Evolutionary conservation across 1,140 invertebrate species (phyloP).

Genomic region (Pseudoatta argentina): DNA sequence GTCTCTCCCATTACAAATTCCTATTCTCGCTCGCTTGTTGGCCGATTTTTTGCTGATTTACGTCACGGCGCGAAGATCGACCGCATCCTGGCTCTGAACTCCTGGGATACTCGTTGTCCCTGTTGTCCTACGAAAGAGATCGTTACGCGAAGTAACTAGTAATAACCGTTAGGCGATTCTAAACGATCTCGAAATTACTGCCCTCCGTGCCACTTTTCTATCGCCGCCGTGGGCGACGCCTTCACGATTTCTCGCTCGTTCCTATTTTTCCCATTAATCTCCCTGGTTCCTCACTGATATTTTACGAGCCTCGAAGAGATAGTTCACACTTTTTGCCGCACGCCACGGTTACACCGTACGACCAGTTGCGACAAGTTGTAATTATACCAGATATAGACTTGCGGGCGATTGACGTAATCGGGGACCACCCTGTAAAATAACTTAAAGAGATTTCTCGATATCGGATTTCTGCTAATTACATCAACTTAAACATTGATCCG

Average conservation of each 20-base stretch:
- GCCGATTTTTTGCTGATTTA: constrained; percentile 49
- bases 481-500: constrained; percentile 20
- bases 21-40: not conserved
- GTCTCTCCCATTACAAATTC: not conserved
- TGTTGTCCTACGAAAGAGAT: constrained; percentile 22
- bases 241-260: constrained; percentile 71
- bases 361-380: constrained; percentile 60
- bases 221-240: constrained; percentile 67
- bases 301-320: constrained; percentile 65
- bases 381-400: constrained; percentile 62
- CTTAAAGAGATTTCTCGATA: constrained; percentile 19
- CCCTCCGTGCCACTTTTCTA: constrained; percentile 59
- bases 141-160: constrained; percentile 52
- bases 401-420: constrained; percentile 51
- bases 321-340: constrained; percentile 65
- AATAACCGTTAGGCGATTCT: constrained; percentile 66
- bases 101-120: constrained; percentile 20
- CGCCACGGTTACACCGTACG: not conserved
- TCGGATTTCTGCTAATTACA: constrained; percentile 21
- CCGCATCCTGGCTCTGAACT: constrained; percentile 45
- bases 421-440: constrained; percentile 62
- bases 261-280: constrained; percentile 72
- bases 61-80: constrained; percentile 39
- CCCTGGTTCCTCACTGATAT: constrained; percentile 31
- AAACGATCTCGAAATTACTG: constrained; percentile 65